Base-by-base conservation (phyloP, 2,888 invertebrate species). In the Melanotus villosus region DNA sequence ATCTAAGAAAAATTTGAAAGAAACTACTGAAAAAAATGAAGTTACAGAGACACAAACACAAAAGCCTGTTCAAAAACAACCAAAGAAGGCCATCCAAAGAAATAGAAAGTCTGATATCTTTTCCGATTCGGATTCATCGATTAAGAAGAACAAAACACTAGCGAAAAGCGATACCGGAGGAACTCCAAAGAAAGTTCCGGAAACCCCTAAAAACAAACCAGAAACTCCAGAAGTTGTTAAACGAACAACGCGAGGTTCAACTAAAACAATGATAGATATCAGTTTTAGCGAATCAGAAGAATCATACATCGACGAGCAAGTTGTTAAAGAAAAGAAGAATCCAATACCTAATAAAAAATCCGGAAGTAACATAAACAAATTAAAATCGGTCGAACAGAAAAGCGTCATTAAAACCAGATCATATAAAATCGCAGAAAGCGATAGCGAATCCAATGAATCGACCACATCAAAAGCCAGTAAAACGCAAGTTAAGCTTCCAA, bases 81-180 rank as follows among this genome's bases (percentile, higher is more conserved):
- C 18, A 23, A 47, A 47, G 14, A 21, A 47, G 12, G 47, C 21
- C 12, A 5, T 12, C 1, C 10, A 2, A 6, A 47, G 23, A 12
- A 47, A 6, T 47, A 47, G 19, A 47, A 12, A 19, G 2, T 19
- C n/a, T 7, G 50, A 50, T 12, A 14, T 50, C 14, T 50, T 50
- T 30, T 50, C 50, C 1, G 52, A 52, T 34, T 52, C 47, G 1
- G 47, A 47, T 47, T 47, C 47, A 6, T 47, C 47, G 0, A 6
- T 47, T n/a, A 82, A 83, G 34, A 81, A 81, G 0, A 80, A 12
- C 5, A 45, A 26, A n/a, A 14, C 4, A 4, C 3, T 12, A 14
- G 10, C 5, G 12, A 38, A 38, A 78, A 18, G 4, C 9, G 38
- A 34, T 47, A 18, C 34, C 21, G 16, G 30, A 23, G 21, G 54